Evolutionary conservation across 2,888 invertebrate genomes (phyloP).

Genomic region (Sceliomorpha sp.): DNA sequence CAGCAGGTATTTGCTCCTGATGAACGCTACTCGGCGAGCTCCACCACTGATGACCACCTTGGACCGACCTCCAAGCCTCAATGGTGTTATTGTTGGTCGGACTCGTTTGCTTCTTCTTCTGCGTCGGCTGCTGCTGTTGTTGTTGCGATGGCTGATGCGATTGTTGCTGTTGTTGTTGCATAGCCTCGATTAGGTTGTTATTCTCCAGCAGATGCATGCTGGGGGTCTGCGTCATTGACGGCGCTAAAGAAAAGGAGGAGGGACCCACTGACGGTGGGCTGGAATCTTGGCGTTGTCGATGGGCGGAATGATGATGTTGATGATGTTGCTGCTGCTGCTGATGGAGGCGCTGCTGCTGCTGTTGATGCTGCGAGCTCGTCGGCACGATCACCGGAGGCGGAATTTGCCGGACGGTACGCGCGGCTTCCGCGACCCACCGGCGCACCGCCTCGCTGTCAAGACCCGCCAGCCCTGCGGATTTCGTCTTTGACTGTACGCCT

Average conservation of each 20-base stretch:
- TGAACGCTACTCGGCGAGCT: slow-evolving; percentile 68
- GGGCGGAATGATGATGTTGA: slow-evolving; percentile 62
- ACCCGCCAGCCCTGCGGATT: slow-evolving; percentile 83
- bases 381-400: slow-evolving; percentile 71
- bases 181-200: slow-evolving; percentile 73
- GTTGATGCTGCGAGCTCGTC: slow-evolving; percentile 63
- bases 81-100: slow-evolving; percentile 82
- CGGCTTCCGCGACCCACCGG: slow-evolving; percentile 84
- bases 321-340: slow-evolving; percentile 62
- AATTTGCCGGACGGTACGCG: slow-evolving; percentile 81
- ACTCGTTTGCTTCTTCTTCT: slow-evolving; percentile 76
- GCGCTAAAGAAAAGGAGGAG: slow-evolving; percentile 64
- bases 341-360: slow-evolving; percentile 61
- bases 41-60: slow-evolving; percentile 77
- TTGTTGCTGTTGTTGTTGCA: slow-evolving; percentile 65
- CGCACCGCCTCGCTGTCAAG: slow-evolving; percentile 83
- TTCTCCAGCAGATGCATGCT: slow-evolving; percentile 79
- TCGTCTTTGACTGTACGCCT: slow-evolving; percentile 63
- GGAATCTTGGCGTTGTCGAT: slow-evolving; percentile 62
- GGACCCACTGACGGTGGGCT: slow-evolving; percentile 64
- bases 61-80: slow-evolving; percentile 80
- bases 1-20: slow-evolving; percentile 72
- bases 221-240: slow-evolving; percentile 78
- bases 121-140: slow-evolving; percentile 57
- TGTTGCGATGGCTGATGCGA: slow-evolving; percentile 57